Evolutionary conservation across 1,140 invertebrate genomes (phyloP).

Genomic region (Hyphantria cunea): DNA sequence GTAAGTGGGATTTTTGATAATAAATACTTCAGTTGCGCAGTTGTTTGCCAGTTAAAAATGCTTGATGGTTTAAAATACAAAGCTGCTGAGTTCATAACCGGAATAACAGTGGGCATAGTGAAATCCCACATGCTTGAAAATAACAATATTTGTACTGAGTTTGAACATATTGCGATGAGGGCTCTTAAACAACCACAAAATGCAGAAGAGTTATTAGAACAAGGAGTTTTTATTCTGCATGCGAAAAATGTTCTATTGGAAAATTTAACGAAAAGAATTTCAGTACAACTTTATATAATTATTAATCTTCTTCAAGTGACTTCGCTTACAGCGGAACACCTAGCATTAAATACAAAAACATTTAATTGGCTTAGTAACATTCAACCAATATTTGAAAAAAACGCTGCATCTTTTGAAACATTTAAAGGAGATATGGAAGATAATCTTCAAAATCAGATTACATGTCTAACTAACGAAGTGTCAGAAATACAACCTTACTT

Average conservation of each 20-base stretch:
- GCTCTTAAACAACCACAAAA: constrained; percentile 85
- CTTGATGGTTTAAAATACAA: constrained; percentile 67
- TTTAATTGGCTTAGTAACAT: constrained; percentile 89
- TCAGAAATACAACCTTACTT: constrained; percentile 87
- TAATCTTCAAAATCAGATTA: constrained; percentile 85
- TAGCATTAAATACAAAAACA: constrained; percentile 85
- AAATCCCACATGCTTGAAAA: constrained; percentile 78
- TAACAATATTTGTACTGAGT: constrained; percentile 84
- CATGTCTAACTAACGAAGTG: constrained; percentile 86
- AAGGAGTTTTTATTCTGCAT: constrained; percentile 85
- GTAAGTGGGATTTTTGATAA: constrained; percentile 83
- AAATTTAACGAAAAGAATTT: constrained; percentile 84
- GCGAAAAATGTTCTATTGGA: constrained; percentile 84
- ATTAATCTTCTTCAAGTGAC: constrained; percentile 87
- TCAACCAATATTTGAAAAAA: constrained; percentile 87
- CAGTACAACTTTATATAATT: constrained; percentile 84
- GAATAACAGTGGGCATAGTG: constrained; percentile 69
- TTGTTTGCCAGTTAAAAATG: constrained; percentile 70
- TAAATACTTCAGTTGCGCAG: constrained; percentile 83
- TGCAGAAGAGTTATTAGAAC: constrained; percentile 88
- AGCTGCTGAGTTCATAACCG: constrained; percentile 67
- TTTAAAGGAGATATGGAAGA: constrained; percentile 92
- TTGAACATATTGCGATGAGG: constrained; percentile 83
- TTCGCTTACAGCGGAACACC: constrained; percentile 84
- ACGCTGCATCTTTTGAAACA: constrained; percentile 88